phyloP scores from a whole-genome alignment of 1,140 invertebrate species.

The Tyrophagus putrescentiae region DNA sequence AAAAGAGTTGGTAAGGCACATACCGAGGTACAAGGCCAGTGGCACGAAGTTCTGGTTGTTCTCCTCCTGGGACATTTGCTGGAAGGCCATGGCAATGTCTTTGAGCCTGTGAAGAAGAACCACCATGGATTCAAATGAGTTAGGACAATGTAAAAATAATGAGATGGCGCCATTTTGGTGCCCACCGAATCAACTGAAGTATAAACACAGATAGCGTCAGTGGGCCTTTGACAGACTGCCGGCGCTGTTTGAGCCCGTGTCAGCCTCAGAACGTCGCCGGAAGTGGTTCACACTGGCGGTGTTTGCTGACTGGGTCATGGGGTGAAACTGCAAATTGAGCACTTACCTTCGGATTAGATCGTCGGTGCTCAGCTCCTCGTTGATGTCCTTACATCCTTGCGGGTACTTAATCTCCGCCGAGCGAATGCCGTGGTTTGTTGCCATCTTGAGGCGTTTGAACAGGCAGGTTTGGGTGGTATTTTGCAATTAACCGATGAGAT shows the following conservation, averaged over 20 bases:
- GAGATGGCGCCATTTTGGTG: constrained; percentile 16
- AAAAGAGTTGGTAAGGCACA: background rate
- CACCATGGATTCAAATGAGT: background rate
- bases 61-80: constrained; percentile 91
- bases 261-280: background rate
- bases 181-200: background rate
- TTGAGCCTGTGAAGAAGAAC: constrained; percentile 14
- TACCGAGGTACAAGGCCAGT: constrained; percentile 63
- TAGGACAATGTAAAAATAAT: constrained; percentile 13
- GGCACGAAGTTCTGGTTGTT: constrained; percentile 85
- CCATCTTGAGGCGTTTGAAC: background rate
- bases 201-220: background rate
- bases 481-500: too few species aligned
- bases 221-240: background rate
- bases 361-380: constrained; percentile 81
- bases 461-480: background rate
- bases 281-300: background rate
- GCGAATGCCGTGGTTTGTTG: background rate
- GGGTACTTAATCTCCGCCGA: constrained; percentile 31
- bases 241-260: background rate
- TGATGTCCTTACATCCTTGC: constrained; percentile 43
- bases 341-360: constrained; percentile 64
- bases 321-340: constrained; percentile 4
- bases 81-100: constrained; percentile 61
- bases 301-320: background rate